These are phyloP conservation scores for Atethmia centrago DNA, from an alignment of 2,888 invertebrate genomes.

Conservation along the genomic window DNA sequence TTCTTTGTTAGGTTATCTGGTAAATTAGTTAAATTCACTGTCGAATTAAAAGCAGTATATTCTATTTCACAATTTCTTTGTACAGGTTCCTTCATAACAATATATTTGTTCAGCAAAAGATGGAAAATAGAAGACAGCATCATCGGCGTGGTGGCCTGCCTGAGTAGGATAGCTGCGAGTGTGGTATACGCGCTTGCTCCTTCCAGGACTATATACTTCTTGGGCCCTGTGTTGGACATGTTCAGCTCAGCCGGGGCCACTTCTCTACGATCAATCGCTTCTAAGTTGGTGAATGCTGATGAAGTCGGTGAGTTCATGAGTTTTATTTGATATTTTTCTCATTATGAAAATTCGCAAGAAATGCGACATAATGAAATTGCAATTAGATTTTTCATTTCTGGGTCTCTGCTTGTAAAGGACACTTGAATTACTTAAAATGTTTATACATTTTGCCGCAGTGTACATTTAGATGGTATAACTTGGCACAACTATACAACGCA, in stretches of 20 bases:
- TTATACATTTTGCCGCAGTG: neutral
- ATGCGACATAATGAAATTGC: neutral
- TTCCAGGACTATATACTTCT: slow-evolving; percentile 85
- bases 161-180: slow-evolving; percentile 89
- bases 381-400: neutral
- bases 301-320: slow-evolving; percentile 87
- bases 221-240: slow-evolving; percentile 89
- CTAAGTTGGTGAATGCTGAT: slow-evolving; percentile 89
- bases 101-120: slow-evolving; percentile 88
- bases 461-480: neutral
- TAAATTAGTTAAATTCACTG: neutral
- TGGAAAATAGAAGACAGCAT: slow-evolving; percentile 88
- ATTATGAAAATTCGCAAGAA: neutral
- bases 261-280: slow-evolving; percentile 90
- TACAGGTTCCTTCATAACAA: slow-evolving; percentile 88
- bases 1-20: neutral
- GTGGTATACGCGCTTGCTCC: slow-evolving; percentile 88
- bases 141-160: slow-evolving; percentile 88
- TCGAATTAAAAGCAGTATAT: slow-evolving; percentile 16
- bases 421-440: neutral
- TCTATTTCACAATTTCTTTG: slow-evolving; percentile 52
- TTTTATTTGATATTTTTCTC: neutral
- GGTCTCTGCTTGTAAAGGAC: neutral
- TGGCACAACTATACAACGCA: too few species aligned
- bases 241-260: slow-evolving; percentile 91